A percentile compares a stretch with the other conserved stretches of the same genome.
Conservation (phyloP, 2,797 vertebrate species). For the Graptemys geographica region DNA sequence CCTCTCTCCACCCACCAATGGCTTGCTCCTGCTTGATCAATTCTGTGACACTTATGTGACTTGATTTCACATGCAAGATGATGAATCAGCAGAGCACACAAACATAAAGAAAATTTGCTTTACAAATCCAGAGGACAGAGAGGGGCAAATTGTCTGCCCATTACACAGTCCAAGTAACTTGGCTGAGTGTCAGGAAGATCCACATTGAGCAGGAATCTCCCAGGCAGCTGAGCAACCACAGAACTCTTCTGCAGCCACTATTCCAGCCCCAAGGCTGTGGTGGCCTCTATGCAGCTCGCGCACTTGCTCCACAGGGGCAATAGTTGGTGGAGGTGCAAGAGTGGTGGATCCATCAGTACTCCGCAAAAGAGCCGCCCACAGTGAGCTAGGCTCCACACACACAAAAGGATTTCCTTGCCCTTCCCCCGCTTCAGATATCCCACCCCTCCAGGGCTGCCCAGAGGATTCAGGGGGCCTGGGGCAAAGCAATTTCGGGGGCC, state of each 20-base stretch:
- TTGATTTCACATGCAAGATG: neutral
- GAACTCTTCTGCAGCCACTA: neutral
- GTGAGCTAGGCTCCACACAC: neutral
- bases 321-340: accelerated
- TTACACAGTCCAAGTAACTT: accelerated
- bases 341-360: neutral
- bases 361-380: neutral
- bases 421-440: accelerated
- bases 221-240: accelerated
- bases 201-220: neutral
- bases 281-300: accelerated
- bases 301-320: accelerated
- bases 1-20: accelerated
- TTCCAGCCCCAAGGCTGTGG: neutral
- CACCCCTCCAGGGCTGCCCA: too few relatives aligned
- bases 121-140: neutral
- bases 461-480: too few relatives aligned
- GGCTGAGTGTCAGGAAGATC: accelerated
- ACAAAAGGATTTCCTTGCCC: neutral
- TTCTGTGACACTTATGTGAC: neutral
- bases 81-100: neutral
- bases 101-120: neutral
- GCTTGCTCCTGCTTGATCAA: neutral
- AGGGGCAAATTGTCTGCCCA: neutral
- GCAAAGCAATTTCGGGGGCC: too few relatives aligned